Evolutionary conservation across 2,888 invertebrate genomes (phyloP), one percentile per base, ranked within the genome.

Genomic region (Noctua janthe): DNA sequence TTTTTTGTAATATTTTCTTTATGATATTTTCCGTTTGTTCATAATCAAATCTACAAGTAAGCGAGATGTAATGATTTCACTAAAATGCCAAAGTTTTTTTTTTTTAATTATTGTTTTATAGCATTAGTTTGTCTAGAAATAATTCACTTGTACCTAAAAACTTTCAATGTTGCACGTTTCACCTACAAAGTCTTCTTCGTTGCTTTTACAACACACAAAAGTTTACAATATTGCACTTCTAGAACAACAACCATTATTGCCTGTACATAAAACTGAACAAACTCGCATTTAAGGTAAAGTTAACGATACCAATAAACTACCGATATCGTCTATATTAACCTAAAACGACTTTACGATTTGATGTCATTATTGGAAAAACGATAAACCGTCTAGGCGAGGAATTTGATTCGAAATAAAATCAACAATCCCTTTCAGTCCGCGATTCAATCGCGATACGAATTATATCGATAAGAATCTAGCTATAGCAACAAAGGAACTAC

Each of bases 331-430:
- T 78, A 81, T 83, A 89, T 87, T 90, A 90, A 71, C 82, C 81
- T 88, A 81, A 89, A 89, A 86, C 83, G 81, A 85, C 76, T 93
- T 92, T 91, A 92, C 91, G 89, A 91, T 91, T 90, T 92, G 84
- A 92, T 90, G 87, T 91, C 87, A 91, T 91, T 93, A 94, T 93
- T 87, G 94, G 91, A 89, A 91, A 93, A 92, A 90, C 92, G 90
- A 92, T 94, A 92, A 94, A 94, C 91, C 86, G 92, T 85, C 86
- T 76, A 84, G 76, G 88, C 88, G 86, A 87, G 88, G 88, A 89
- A 88, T 91, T 91, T 87, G 84, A 90, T 91, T 91, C 86, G 83
- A 89, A 90, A 92, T 91, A 92, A 92, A 92, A 87, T 88, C 87
- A 90, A 90, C 90, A 88, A 90, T 82, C 71, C 80, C 75, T 84